Evolutionary conservation across 2,113 vertebrate species (phyloP), one percentile per base, ranked within the genome.

Genomic region (Hemicordylus capensis): DNA sequence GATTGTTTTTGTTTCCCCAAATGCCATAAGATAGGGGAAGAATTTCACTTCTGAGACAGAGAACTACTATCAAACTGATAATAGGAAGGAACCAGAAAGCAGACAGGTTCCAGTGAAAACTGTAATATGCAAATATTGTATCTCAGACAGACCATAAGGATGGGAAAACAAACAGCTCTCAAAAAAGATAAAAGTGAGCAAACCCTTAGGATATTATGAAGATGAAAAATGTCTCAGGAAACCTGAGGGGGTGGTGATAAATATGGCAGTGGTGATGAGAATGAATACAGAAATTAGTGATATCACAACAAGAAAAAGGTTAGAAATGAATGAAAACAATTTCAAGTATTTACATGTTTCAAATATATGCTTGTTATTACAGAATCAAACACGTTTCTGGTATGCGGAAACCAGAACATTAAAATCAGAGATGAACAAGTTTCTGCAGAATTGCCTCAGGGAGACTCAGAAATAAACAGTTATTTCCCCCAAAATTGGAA

Each of bases 301-400:
- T 70, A 1, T 78, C n/a, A 79, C 11, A 88, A 89, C 1, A 39
- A 76, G 24, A 48, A 70, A 86, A n/a, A 31, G 85, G 75, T 28
- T 42, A 61, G 81, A 84, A 11, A 83, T 46, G 8, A 26, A n/a
- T 74, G 82, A 31, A 22, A 75, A 46, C 1, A 63, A 42, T 31
- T 5, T 51, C 17, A 86, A 6, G 31, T 89, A 75, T 77, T 82
- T 58, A 48, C 7, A 84, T 10, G 42, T 1, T 10, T 90, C 80
- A 69, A 31, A 72, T 19, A 0, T 37, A 5, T 51, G 4, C 22
- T 70, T 34, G 37, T 46, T 44, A 7, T 10, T 85, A 83, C 76
- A 28, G 39, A 34, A 80, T 81, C 11, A 6, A 78, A 44, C 31
- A 69, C 26, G 1, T 44, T 84, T 31, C 66, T 58, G 85, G 76